These are phyloP conservation scores for Harmothoe impar DNA, from an alignment of 2,888 invertebrate species.

Conservation along the genomic window DNA sequence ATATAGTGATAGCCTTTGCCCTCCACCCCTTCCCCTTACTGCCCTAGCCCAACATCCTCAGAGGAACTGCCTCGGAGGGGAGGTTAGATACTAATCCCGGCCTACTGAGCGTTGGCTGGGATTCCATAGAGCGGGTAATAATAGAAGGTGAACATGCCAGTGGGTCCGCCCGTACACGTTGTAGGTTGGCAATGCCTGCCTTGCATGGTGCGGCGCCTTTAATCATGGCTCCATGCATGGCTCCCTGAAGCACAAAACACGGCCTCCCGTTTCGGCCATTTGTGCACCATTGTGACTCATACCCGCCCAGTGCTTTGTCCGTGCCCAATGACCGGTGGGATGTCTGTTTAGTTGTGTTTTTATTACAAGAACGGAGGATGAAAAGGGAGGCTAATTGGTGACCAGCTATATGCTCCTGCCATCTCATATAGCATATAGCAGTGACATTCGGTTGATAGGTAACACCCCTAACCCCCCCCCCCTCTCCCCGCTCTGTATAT, in stretches of 20 bases:
- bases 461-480: no score
- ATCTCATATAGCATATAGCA: no score
- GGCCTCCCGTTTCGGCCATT: neutral
- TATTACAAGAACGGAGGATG: neutral
- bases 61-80: no score
- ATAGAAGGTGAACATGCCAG: neutral
- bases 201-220: neutral
- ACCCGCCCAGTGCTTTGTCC: neutral
- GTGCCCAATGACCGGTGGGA: neutral
- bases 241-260: neutral
- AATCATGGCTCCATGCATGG: neutral
- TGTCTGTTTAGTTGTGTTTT: neutral
- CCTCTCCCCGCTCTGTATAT: no score
- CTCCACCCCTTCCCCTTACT: no score
- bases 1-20: no score
- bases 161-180: neutral
- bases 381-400: no score
- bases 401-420: no score
- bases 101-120: no score
- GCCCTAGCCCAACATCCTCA: no score
- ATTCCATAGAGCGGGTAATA: neutral
- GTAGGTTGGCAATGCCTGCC: neutral
- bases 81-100: no score
- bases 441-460: no score
- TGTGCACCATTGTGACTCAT: slow-evolving; percentile 4